A percentile compares a stretch with the other conserved stretches of the same genome.
Conservation (phyloP, 2,113 vertebrate species). For the Sylvietta virens region DNA sequence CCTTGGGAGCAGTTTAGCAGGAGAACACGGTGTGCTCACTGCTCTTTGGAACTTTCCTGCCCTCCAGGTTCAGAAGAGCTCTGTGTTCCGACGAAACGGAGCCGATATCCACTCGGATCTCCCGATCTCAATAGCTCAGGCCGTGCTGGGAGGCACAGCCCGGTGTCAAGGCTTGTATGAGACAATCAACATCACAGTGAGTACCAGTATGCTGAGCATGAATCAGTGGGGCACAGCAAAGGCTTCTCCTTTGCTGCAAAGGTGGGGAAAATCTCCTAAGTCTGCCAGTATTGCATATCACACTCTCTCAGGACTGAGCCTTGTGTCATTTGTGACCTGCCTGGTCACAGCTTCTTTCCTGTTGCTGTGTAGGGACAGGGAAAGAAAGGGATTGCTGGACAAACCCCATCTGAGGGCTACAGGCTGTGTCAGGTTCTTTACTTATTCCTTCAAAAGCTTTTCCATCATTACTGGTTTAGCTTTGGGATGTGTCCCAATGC, state of each 20-base stretch:
- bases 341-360: neutral
- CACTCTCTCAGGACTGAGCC: neutral
- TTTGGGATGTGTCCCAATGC: neutral
- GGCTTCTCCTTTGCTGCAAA: neutral
- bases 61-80: conserved; percentile 90
- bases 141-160: conserved; percentile 89
- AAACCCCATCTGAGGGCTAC: neutral
- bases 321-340: neutral
- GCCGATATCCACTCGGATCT: conserved; percentile 96
- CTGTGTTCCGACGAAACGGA: conserved; percentile 87
- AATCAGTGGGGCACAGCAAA: neutral
- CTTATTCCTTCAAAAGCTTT: neutral
- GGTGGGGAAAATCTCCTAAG: neutral
- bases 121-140: conserved; percentile 88
- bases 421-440: neutral
- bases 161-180: conserved; percentile 90
- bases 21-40: neutral
- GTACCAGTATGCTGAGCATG: neutral
- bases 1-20: neutral
- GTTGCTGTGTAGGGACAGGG: neutral
- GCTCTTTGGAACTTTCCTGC: neutral
- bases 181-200: conserved; percentile 86
- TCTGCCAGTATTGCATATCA: neutral
- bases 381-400: neutral
- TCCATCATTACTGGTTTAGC: neutral